Evolutionary conservation across 2,888 invertebrate species (phyloP), one percentile per base, ranked within the genome.

Genomic region (Watsonalla cultraria): DNA sequence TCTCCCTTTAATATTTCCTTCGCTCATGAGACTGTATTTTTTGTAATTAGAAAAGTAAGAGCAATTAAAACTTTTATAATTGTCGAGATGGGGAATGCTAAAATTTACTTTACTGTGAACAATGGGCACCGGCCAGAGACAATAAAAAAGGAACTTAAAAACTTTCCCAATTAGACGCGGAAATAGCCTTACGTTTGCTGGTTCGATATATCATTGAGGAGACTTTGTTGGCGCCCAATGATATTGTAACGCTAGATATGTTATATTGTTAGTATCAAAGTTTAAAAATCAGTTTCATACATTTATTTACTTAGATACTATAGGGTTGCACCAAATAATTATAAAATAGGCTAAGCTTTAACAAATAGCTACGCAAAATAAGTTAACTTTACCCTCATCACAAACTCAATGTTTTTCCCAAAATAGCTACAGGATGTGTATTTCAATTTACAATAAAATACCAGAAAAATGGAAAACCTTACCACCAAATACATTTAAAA

Each of bases 1-100:
- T 13, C 56, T 57, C 61, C 52, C 70, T 70, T 72, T 75, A 74
- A 79, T 78, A 79, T 78, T 82, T 78, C 75, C 75, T 68, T 68
- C 66, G 70, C 78, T 81, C 81, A 84, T 84, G 80, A 80, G 84
- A 80, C 82, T 84, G 79, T 85, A 80, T 86, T 87, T 85, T 87
- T 86, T 81, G 83, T 89, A 88, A 90, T 90, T 88, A 87, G 82
- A 80, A 88, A 90, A 90, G 89, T 87, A 84, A 72, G 78, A 82
- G 82, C 86, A 86, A 89, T 90, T 90, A 88, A 90, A 90, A 90
- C 87, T 90, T 90, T 88, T 87, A 87, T 87, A 88, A 88, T 88
- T 86, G 88, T 87, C 78, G 79, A 72, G 82, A 86, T 84, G 84
- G 81, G 70, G 77, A 77, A 80, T 80, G 75, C 76, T 83, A 74